Conservation (phyloP, 2,797 vertebrate genomes). For the Chiroxiphia lanceolata region DNA sequence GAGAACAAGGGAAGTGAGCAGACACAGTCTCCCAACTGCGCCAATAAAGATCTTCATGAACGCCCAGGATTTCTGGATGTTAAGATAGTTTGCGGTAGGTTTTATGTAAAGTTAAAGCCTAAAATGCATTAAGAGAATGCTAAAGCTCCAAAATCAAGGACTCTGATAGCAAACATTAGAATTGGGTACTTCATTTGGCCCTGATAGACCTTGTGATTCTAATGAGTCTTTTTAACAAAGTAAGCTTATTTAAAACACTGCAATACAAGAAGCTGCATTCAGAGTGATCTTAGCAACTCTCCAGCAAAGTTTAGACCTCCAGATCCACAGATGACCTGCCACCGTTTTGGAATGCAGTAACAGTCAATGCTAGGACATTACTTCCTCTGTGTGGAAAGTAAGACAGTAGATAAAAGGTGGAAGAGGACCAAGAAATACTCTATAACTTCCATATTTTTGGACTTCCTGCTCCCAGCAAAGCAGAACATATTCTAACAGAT, state of each 20-base stretch:
- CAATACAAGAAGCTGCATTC: neutral
- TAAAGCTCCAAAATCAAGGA: neutral
- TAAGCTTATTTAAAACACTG: neutral
- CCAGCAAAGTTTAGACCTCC: neutral
- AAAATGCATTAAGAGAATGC: neutral
- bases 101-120: neutral
- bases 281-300: neutral
- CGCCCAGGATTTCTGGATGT: neutral
- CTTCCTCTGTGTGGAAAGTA: neutral
- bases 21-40: neutral
- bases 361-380: neutral
- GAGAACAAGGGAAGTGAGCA: neutral
- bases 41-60: neutral
- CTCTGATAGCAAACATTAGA: neutral
- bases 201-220: neutral
- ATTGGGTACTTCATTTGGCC: neutral
- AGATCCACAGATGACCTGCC: neutral
- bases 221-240: neutral
- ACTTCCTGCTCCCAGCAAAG: neutral
- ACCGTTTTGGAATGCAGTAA: fast-evolving
- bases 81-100: neutral
- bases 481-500: neutral
- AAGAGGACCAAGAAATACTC: neutral
- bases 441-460: neutral
- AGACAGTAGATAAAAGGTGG: neutral